A percentile compares a stretch with the other conserved stretches of the same genome.
phyloP scores from a whole-genome alignment of 2,888 invertebrate species.

The Caenorhabditis becei region DNA sequence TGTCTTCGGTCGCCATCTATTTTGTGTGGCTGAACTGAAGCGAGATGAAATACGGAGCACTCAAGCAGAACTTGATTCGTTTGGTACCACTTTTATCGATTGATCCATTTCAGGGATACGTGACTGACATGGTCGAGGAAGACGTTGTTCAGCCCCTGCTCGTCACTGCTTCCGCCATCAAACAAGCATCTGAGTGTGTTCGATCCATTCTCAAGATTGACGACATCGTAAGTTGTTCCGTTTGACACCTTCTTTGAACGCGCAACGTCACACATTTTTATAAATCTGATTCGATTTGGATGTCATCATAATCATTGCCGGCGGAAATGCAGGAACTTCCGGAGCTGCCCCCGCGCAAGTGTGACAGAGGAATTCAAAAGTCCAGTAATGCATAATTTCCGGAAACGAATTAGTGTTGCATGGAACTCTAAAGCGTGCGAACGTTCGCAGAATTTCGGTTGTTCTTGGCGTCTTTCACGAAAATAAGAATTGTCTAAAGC shows the following conservation, averaged over 20 bases:
- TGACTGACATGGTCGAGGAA: slow-evolving; percentile 96
- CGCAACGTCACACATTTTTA: not conserved
- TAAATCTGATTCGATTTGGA: slow-evolving; percentile 22
- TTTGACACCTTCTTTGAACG: slow-evolving; percentile 3
- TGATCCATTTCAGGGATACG: slow-evolving; percentile 86
- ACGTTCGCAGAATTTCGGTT: not conserved
- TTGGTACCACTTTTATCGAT: slow-evolving; percentile 5
- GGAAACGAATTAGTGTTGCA: slow-evolving; percentile 10
- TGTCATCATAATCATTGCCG: slow-evolving; percentile 20
- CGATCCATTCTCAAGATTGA: slow-evolving; percentile 98
- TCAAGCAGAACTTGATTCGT: not conserved
- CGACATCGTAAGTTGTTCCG: slow-evolving; percentile 88
- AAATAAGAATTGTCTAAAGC: not conserved
- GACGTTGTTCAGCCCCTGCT: slow-evolving; percentile 97
- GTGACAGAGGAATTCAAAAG: slow-evolving; percentile 1
- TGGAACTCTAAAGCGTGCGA: not conserved
- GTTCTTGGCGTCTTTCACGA: not conserved
- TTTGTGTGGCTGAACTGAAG: slow-evolving; percentile 17
- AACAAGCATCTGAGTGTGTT: slow-evolving; percentile 95
- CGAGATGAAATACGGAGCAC: not conserved
- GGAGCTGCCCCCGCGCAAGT: slow-evolving; percentile 11
- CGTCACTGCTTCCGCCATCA: slow-evolving; percentile 94
- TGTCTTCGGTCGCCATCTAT: not conserved
- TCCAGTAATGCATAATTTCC: slow-evolving; percentile 10
- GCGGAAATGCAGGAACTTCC: slow-evolving; percentile 19